Base-by-base conservation (phyloP, 2,888 invertebrate species). In the Argyra leucocephala region DNA sequence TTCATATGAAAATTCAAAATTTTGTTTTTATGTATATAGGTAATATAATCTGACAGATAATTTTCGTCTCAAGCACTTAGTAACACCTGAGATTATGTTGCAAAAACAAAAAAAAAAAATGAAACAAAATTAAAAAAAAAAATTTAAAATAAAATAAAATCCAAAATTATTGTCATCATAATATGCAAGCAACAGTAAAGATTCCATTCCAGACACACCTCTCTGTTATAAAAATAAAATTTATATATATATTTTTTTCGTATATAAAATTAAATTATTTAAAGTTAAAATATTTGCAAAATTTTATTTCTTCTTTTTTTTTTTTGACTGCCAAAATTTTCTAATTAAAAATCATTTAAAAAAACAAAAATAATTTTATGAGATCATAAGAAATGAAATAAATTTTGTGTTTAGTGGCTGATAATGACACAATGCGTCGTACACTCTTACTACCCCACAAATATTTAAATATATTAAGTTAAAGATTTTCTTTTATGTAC, bases 121-220 rank as follows among this genome's bases (percentile, higher is more conserved):
- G 31, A 31, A 10, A 48, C 3, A 31, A 26, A 7, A 26, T 26
- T 6, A 37, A 37, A 37, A 37, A 37, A 37, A 37, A 15, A 15
- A 15, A n/a, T n/a, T n/a, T n/a, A n/a, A 5, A 48, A 48, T 5
- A n/a, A 48, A 48, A 48, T 15, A 5, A 48, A 37, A 48, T 48
- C 48, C 48, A 48, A 48, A 48, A 48, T 48, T 48, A 48, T 48
- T 48, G 48, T 48, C 48, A 48, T 48, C 15, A 18, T 48, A 48
- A 18, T 48, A 48, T 48, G 48, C 48, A 48, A 48, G 48, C 15
- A 18, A 18, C 48, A 2, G 15, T 18, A 48, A 48, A 48, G 2
- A 48, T 3, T 48, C 9, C 7, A 31, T 18, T 3, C 48, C 48
- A 48, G 48, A 48, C 48, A 48, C 48, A 48, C 48, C 48, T 48